Evolutionary conservation across 2,888 invertebrate species (phyloP), one percentile per base, ranked within the genome.

Genomic region (Dilophus febrilis): DNA sequence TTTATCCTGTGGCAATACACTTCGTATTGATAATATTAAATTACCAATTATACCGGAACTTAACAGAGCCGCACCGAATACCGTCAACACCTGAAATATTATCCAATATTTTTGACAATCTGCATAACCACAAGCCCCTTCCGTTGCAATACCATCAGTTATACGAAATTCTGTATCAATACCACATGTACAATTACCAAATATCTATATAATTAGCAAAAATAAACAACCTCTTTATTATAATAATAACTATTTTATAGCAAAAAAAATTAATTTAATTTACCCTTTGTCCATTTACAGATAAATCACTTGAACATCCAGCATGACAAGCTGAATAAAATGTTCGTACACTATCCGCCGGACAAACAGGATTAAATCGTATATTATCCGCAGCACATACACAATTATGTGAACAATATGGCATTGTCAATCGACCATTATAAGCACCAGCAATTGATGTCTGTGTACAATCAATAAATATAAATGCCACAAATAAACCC

Each of bases 271-370:
- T 22, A 22, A 22, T 6, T 6, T 22, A 10, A 31, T 32, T 40
- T 12, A 33, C 34, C 28, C 28, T 8, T 39, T 34, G 34, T 4
- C 58, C 63, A 43, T 66, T 65, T n/a, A 65, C 56, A n/a, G 53
- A 48, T 3, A 58, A 49, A 35, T 61, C 51, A 3, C 51, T 48
- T 6, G 56, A 57, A 52, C 82, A 83, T 2, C 82, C 82, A 3
- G 82, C 82, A 50, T 74, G 72, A 55, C 83, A 83, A 1, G 82
- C 77, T 1, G 76, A 77, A 52, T 74, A 82, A 53, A 70, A 81
- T 0, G 74, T 75, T 6, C 64, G 56, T 0, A 50, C 56, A 10
- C 65, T 61, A 43, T 66, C 67, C 43, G 61, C 62, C 3, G 71
- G 66, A 50, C 78, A 80, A 22, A 80, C 67, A 0, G 80, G 80